Evolutionary conservation across 2,113 vertebrate species (phyloP).

Genomic region (Albula goreensis): DNA sequence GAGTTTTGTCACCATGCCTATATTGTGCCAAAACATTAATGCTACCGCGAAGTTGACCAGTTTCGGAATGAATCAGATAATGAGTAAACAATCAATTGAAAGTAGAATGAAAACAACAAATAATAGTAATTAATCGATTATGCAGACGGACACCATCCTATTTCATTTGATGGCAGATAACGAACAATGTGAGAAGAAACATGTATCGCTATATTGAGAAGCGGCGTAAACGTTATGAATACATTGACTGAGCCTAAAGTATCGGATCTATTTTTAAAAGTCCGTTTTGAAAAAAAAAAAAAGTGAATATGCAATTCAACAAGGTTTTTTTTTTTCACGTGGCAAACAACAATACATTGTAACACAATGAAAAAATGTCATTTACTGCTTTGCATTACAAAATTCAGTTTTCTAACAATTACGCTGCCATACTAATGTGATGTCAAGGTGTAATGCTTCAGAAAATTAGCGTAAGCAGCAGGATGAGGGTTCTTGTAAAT

Average conservation of each 20-base stretch:
- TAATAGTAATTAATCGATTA: not conserved
- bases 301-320: no score
- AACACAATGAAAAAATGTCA: not conserved
- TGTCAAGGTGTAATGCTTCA: not conserved
- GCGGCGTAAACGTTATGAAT: not conserved
- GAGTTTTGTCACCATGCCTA: not conserved
- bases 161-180: not conserved
- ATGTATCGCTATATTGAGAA: not conserved
- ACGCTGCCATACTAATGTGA: not conserved
- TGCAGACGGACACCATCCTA: not conserved
- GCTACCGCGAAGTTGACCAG: not conserved
- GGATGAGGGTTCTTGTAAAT: not conserved
- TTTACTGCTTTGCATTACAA: not conserved
- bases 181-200: not conserved
- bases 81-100: not conserved
- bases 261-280: no score
- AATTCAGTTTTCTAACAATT: not conserved
- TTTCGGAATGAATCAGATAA: not conserved
- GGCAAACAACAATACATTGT: not conserved
- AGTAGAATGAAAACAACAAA: not conserved
- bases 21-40: not conserved
- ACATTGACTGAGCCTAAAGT: not conserved
- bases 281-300: no score
- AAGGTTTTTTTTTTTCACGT: not conserved
- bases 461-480: not conserved